phyloP scores from a whole-genome alignment of 2,797 vertebrate genomes.

The Morelia viridis region DNA sequence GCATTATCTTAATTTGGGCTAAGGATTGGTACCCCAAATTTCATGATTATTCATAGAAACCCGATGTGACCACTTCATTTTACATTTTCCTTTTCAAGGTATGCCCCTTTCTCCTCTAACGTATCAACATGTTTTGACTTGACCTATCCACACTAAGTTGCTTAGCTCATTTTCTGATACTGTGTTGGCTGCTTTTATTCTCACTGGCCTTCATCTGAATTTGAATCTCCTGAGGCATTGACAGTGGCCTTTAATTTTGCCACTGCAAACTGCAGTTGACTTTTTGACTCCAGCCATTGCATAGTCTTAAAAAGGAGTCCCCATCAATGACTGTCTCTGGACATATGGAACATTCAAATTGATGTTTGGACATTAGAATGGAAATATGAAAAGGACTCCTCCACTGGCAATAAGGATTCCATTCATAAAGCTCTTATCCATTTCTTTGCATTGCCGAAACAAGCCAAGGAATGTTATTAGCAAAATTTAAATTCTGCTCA shows the following conservation, averaged over 20 bases:
- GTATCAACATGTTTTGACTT: neutral
- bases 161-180: neutral
- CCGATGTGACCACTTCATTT: neutral
- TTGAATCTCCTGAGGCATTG: neutral
- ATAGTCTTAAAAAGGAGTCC: no score
- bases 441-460: no score
- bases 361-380: no score
- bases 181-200: neutral
- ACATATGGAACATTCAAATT: no score
- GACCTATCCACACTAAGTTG: neutral
- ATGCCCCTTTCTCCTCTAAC: neutral
- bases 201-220: neutral
- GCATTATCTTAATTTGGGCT: neutral
- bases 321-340: no score
- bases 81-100: neutral
- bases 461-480: no score
- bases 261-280: neutral
- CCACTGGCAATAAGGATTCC: no score
- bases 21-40: neutral
- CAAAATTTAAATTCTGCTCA: no score
- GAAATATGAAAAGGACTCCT: no score
- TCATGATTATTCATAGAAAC: neutral
- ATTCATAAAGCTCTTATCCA: no score
- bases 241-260: neutral
- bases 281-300: neutral